Evolutionary conservation across 2,113 vertebrate genomes (phyloP).

Genomic region (rat (Rattus norvegicus)): GRCr8 NC_086023.1:73482501-73483000

Average conservation of each 20-base stretch:
- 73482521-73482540: slow-evolving; percentile 46
- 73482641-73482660: not conserved
- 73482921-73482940: not conserved
- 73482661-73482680: not conserved
- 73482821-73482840: slow-evolving; percentile 35
- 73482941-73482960: slow-evolving; percentile 18
- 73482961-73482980: slow-evolving; percentile 18
- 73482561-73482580: not conserved
- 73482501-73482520: slow-evolving; percentile 23
- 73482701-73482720: not conserved
- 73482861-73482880: not conserved
- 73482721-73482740: not conserved
- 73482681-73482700: not conserved
- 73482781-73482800: not conserved
- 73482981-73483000: not conserved
- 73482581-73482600: not conserved
- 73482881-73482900: not conserved
- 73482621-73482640: not conserved
- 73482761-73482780: slow-evolving; percentile 25
- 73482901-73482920: not conserved
- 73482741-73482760: not conserved
- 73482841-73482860: not conserved
- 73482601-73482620: not conserved
- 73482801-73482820: slow-evolving; percentile 22
- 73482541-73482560: slow-evolving; percentile 17